Evolutionary conservation across 1,140 invertebrate genomes (phyloP), one percentile per base, ranked within the genome.

Genomic region (Atta colombica): DNA sequence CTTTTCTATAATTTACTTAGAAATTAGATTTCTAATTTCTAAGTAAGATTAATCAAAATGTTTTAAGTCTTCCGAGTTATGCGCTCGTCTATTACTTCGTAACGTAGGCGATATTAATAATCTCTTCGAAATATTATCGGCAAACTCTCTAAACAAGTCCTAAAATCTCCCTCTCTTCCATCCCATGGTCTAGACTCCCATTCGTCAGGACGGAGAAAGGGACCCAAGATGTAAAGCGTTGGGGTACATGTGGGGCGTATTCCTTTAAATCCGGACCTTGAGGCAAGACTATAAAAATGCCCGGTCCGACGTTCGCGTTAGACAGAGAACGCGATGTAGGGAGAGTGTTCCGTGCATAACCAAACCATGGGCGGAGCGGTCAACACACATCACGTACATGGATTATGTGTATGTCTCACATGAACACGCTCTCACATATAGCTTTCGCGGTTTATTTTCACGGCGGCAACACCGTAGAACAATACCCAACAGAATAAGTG

Each of bases 281-380:
- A 88, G 78, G 16, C 85, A 78, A 68, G 80, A 39, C 60, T 72
- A 77, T 92, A 92, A 92, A 91, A 90, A 88, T 66, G 61, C 60
- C 53, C 39, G 77, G 35, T n/a, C 21, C 75, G 53, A 60, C 65
- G 77, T 71, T 35, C 31, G 28, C 25, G 28, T 80, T 69, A 28
- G 53, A 4, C 51, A 49, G 25, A 74, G 72, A 49, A 66, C 58
- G 31, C 21, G 53, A 28, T 45, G 60, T 77, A 10, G 86, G 39
- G 72, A 72, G 16, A 77, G 21, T 10, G 35, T 39, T 49, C 16
- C 61, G 21, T 21, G 69, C 51, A 51, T 35, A 58, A 55, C 68
- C 80, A 25, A 77, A 82, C 45, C 75, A 49, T 89, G 90, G 92
- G 92, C 89, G 91, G 91, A 91, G 88, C 61, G 78, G 35, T 5